Percentiles rank a stretch among this genome's conserved stretches.
Evolutionary conservation across 2,888 invertebrate genomes (phyloP).

Genomic region (Lasius fuliginosus): DNA sequence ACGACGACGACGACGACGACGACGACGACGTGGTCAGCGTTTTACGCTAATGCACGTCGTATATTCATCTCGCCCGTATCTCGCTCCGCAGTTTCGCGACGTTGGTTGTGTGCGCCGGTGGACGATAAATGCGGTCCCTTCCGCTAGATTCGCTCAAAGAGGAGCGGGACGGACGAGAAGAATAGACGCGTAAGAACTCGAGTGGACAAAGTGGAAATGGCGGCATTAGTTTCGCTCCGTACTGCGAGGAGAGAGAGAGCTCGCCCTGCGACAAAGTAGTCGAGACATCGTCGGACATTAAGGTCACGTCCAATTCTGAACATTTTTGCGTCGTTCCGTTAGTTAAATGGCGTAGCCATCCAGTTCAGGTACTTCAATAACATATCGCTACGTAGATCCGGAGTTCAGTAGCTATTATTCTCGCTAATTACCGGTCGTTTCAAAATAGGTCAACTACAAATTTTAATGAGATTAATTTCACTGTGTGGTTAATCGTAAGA

Average conservation of each 20-base stretch:
- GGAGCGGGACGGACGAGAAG: constrained; percentile 42
- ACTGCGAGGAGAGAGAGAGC: background rate
- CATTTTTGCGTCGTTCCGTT: constrained; percentile 49
- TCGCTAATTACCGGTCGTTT: background rate
- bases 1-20: constrained; percentile 8
- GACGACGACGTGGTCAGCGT: constrained; percentile 68
- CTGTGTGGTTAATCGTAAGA: background rate
- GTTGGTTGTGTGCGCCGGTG: constrained; percentile 39
- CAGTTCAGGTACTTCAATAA: background rate
- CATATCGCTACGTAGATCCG: constrained; percentile 22
- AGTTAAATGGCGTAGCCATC: constrained; percentile 13
- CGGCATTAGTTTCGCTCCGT: constrained; percentile 63
- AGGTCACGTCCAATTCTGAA: constrained; percentile 30
- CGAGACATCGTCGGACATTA: constrained; percentile 41
- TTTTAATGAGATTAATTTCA: constrained; percentile 18
- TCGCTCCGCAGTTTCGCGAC: constrained; percentile 42
- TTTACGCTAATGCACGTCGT: constrained; percentile 60
- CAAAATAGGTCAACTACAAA: background rate
- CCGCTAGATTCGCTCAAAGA: constrained; percentile 63
- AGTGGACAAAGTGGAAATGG: constrained; percentile 68
- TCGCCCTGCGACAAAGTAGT: constrained; percentile 4
- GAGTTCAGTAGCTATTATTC: constrained; percentile 1
- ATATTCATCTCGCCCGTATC: constrained; percentile 59
- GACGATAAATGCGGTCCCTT: constrained; percentile 65
- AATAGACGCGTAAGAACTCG: constrained; percentile 57